Percentiles rank a stretch among this genome's conserved stretches.
Conservation (phyloP, 2,888 invertebrate species). For the Drosophila setosimentum region DNA sequence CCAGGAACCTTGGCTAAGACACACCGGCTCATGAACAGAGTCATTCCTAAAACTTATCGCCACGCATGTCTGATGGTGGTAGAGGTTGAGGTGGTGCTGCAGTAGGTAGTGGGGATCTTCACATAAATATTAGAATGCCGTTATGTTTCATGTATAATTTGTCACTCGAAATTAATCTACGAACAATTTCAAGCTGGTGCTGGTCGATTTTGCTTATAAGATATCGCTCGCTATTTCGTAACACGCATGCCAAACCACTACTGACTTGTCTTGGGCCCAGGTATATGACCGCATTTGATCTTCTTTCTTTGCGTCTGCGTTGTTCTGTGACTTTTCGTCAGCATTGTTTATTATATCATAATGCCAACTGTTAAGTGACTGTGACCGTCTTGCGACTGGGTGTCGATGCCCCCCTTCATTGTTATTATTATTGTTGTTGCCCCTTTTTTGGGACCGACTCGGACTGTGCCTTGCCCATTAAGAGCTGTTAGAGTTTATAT, state of each 20-base stretch:
- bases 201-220: constrained; percentile 53
- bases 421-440: constrained; percentile 24
- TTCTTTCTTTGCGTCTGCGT: constrained; percentile 17
- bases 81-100: constrained; percentile 1
- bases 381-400: constrained; percentile 61
- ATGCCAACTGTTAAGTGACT: constrained; percentile 75
- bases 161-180: constrained; percentile 76
- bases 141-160: constrained; percentile 74
- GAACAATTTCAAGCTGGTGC: constrained; percentile 43
- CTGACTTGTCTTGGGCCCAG: constrained; percentile 8
- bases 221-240: constrained; percentile 43
- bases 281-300: constrained; percentile 51
- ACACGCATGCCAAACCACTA: constrained; percentile 45
- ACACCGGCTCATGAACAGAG: constrained; percentile 23
- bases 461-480: constrained; percentile 51
- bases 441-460: constrained; percentile 35
- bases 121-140: constrained; percentile 75
- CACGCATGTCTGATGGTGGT: constrained; percentile 48
- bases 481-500: constrained; percentile 62
- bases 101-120: constrained; percentile 60
- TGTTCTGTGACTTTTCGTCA: constrained; percentile 35
- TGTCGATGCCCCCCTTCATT: constrained; percentile 60
- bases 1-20: constrained; percentile 27
- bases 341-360: constrained; percentile 71
- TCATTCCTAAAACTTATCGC: constrained; percentile 43